Evolutionary conservation across 92 coral and sea anemone genomes (phyloP).

Genomic region (Palythoa caribaeorum): DNA sequence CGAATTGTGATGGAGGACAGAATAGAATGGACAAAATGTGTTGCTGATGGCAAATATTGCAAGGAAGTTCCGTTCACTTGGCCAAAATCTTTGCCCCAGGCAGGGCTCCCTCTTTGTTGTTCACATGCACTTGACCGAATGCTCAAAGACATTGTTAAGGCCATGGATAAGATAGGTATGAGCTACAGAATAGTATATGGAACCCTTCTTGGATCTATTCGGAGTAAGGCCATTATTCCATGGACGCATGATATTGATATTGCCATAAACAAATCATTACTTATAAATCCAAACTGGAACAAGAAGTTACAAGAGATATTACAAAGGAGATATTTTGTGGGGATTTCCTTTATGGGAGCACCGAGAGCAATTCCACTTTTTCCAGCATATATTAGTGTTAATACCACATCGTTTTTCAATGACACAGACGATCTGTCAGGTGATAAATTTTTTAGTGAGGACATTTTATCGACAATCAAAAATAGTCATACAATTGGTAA

Average conservation of each 20-base stretch:
- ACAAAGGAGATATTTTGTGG: constrained; percentile 50
- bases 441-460: constrained; percentile 64
- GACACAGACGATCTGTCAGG: constrained; percentile 73
- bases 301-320: constrained; percentile 40
- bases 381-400: constrained; percentile 62
- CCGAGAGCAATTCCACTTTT: constrained; percentile 57
- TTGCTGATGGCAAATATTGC: constrained; percentile 70
- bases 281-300: constrained; percentile 30
- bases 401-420: constrained; percentile 60
- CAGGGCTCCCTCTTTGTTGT: constrained; percentile 75
- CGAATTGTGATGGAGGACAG: constrained; percentile 71
- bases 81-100: constrained; percentile 61
- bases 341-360: constrained; percentile 46
- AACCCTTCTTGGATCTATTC: constrained; percentile 74
- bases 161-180: constrained; percentile 52
- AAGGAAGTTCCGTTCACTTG: constrained; percentile 66
- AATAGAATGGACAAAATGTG: constrained; percentile 81
- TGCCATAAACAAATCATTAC: constrained; percentile 40
- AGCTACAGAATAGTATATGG: constrained; percentile 71
- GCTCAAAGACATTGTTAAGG: constrained; percentile 63
- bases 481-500: constrained; percentile 34
- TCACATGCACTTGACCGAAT: constrained; percentile 62
- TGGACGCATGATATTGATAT: constrained; percentile 77
- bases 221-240: constrained; percentile 80
- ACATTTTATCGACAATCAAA: constrained; percentile 40